Base-by-base conservation (phyloP, 2,113 vertebrate genomes). In the Paramormyrops kingsleyae region DNA sequence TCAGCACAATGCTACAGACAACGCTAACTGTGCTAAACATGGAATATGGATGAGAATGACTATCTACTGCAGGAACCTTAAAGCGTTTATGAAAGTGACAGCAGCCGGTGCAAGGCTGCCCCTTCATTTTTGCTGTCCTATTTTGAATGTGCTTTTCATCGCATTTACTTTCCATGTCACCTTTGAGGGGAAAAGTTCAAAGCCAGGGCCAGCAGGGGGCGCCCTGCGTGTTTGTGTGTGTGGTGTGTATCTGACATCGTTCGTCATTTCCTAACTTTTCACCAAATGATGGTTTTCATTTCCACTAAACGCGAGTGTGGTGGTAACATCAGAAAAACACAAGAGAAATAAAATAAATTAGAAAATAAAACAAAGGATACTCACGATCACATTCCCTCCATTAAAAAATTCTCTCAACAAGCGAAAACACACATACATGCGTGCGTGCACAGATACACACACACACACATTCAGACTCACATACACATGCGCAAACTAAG, bases 231-330 rank as follows among this genome's bases (percentile, higher is more conserved):
- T 77, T 7, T 90, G 92, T 95, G 94, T 94, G 94, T 53, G 27
- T 87, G 91, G 80, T 93, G 92, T 93, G 92, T 92, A 90, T 88
- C 80, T 92, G 94, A 93, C 94, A 90, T 91, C 93, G 52, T 49
- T 62, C 88, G 91, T 93, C 21, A 87, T 91, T 93, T 91, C 91
- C 94, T 94, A 27, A 85, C 92, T 94, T 88, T 12, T 66, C 35
- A 88, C 56, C 56, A 88, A 66, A 88, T 27, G 17, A 46, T 19
- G 59, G 39, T 66, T 88, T 12, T 62, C 35, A 66, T 66, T 66
- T 59, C 19, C 56, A 5, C 35, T 42, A 56, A 87, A 87, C 50
- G 5, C 19, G 46, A 87, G 27, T 19, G 46, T 56, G 50, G 85
- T 31, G 24, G 31, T 87, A 56, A 56, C 85, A 53, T 17, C 12